Evolutionary conservation across 2,888 invertebrate species (phyloP).

Genomic region (Pantelozetes paolii): DNA sequence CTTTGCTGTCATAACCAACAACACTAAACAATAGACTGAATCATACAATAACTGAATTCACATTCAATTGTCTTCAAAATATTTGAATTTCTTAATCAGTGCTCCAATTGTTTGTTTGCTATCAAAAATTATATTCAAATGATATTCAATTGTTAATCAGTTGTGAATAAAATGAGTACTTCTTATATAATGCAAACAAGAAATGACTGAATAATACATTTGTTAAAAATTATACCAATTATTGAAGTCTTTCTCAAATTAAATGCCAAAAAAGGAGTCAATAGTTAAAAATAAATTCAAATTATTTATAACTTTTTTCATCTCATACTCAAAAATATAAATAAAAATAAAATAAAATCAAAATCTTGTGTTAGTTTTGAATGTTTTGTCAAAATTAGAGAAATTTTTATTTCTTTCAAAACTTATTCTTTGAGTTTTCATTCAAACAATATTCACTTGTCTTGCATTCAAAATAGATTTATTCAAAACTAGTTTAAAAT

Average conservation of each 20-base stretch:
- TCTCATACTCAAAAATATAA: too few species aligned
- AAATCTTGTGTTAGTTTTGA: too few species aligned
- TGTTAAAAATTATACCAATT: background rate
- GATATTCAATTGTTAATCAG: conserved; percentile 10
- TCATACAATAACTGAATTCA: conserved; percentile 25
- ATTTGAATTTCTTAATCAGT: conserved; percentile 36
- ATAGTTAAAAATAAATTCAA: too few species aligned
- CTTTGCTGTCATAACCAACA: conserved; percentile 34
- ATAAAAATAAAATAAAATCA: too few species aligned
- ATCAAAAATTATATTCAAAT: conserved; percentile 1
- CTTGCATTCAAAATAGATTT: too few species aligned
- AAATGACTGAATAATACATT: conserved; percentile 17
- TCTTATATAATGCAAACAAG: background rate
- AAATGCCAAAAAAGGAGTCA: too few species aligned
- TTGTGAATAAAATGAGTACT: background rate
- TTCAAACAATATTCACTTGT: too few species aligned
- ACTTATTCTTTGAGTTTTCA: too few species aligned
- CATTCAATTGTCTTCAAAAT: conserved; percentile 29
- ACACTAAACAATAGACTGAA: conserved; percentile 19
- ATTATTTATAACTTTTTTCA: too few species aligned
- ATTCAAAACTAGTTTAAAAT: too few species aligned
- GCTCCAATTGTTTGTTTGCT: conserved; percentile 28
- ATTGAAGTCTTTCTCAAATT: background rate
- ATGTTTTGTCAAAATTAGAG: too few species aligned
- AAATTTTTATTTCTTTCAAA: too few species aligned